phyloP scores from a whole-genome alignment of 2,797 vertebrate species.

The Mus caroli region DNA sequence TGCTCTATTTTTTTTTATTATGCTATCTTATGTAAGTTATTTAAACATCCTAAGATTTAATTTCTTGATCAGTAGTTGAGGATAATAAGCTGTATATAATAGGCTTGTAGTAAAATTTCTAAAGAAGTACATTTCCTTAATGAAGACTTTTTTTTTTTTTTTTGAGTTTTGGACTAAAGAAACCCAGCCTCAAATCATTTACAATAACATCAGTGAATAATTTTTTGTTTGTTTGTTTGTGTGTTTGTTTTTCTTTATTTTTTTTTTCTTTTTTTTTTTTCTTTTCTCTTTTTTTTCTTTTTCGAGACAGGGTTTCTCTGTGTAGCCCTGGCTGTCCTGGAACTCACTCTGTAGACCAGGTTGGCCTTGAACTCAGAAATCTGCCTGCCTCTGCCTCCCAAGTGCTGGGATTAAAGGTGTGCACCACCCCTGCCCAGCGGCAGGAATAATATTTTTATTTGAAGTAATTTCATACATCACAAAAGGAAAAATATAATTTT shows the following conservation, averaged over 20 bases:
- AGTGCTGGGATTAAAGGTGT: no score
- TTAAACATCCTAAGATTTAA: not conserved
- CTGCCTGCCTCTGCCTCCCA: no score
- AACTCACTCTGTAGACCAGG: no score
- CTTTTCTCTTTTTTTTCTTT: no score
- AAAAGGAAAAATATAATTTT: not conserved
- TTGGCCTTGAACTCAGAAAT: no score
- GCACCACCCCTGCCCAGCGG: no score
- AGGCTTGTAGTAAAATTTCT: not conserved
- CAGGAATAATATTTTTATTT: slow-evolving; percentile 11
- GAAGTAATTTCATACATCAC: slow-evolving; percentile 19
- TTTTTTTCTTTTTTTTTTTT: no score
- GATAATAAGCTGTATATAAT: slow-evolving; percentile 1
- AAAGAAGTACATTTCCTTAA: slow-evolving; percentile 24
- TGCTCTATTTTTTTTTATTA: slow-evolving; percentile 18
- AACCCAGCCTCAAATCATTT: slow-evolving; percentile 23
- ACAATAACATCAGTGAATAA: not conserved
- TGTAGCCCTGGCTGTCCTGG: no score
- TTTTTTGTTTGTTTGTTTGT: no score
- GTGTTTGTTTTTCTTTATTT: no score
- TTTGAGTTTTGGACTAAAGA: slow-evolving; percentile 3
- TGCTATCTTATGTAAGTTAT: not conserved
- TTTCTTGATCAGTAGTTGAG: slow-evolving; percentile 26
- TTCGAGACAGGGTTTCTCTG: no score
- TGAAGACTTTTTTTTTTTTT: not conserved